Evolutionary conservation across 2,888 invertebrate species (phyloP), one percentile per base, ranked within the genome.

Genomic region (Zaprionus obscuricornis): DNA sequence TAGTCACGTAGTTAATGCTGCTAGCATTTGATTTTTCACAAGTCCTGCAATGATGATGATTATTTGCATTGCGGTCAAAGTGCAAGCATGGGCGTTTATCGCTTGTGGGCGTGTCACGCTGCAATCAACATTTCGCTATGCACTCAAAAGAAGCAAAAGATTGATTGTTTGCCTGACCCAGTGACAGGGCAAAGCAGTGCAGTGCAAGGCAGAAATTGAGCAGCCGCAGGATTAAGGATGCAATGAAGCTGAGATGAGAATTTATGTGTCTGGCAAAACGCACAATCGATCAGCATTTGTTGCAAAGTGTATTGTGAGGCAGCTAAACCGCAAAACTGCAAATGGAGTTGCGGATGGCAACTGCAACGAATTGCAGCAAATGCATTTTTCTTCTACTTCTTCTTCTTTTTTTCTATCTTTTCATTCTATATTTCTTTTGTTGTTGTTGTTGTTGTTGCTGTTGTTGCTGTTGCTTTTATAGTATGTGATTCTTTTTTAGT

Each of bases 31-130:
- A 31, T 54, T 46, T 18, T 45, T 7, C 17, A n/a, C 55, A 29
- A 47, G 39, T 72, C 67, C 69, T 62, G 67, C 31, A 62, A 66
- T 22, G 27, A 74, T 66, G n/a, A 60, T 66, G 69, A 69, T 69
- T 73, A 73, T 75, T 79, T 69, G 59, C 69, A 59, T 59, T 74
- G 69, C 66, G 75, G 82, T 77, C 74, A 70, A 66, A 69, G 72
- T 71, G 69, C 72, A 69, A 60, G 17, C 46, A 17, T 47, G 64
- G 65, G 59, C 51, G 63, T 56, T 47, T 33, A 49, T 16, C 40
- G 56, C 46, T 5, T 16, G 36, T 31, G 42, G 50, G 63, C 55
- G 64, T 56, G 64, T 20, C 55, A 13, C 52, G 22, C 22, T 22
- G 22, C 22, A 22, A 22, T 4, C 22, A 22, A 7, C 22, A 7